Evolutionary conservation across 2,888 invertebrate species (phyloP).

Genomic region (Eupeodes latifasciatus): DNA sequence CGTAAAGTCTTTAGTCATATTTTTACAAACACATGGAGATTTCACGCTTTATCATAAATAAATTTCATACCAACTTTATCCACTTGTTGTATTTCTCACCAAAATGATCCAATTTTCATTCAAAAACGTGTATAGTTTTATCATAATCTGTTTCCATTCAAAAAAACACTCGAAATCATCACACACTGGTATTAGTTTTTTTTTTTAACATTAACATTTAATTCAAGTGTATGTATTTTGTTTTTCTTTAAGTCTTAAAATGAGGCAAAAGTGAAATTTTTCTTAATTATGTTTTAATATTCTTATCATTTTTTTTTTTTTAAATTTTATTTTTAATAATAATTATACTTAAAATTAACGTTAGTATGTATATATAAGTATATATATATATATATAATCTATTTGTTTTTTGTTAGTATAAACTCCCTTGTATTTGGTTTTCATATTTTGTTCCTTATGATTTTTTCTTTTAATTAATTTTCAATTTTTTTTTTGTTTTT

Average conservation of each 20-base stretch:
- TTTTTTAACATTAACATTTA: constrained; percentile 68
- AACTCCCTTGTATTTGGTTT: constrained; percentile 84
- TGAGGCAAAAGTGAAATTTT: constrained; percentile 77
- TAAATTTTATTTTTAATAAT: constrained; percentile 70
- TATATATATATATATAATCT: constrained; percentile 71
- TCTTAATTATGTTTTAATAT: constrained; percentile 66
- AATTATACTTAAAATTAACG: constrained; percentile 69
- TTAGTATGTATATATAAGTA: constrained; percentile 76
- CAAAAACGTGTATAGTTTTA: neutral
- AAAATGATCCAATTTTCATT: neutral
- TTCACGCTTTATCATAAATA: no score
- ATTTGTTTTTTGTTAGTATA: constrained; percentile 80
- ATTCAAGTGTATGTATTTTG: constrained; percentile 60
- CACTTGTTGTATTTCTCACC: neutral
- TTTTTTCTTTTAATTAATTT: constrained; percentile 75
- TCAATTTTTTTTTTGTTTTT: constrained; percentile 19
- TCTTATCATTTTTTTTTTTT: constrained; percentile 80
- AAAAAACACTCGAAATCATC: constrained; percentile 35
- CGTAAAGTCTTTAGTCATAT: no score
- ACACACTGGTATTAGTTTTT: constrained; percentile 41
- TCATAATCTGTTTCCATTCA: constrained; percentile 9
- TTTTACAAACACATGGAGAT: no score
- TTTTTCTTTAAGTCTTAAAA: constrained; percentile 75
- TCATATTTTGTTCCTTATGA: constrained; percentile 82
- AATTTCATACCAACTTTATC: neutral